Conservation (phyloP, 2,113 vertebrate species). For the Carlito syrichta region DNA sequence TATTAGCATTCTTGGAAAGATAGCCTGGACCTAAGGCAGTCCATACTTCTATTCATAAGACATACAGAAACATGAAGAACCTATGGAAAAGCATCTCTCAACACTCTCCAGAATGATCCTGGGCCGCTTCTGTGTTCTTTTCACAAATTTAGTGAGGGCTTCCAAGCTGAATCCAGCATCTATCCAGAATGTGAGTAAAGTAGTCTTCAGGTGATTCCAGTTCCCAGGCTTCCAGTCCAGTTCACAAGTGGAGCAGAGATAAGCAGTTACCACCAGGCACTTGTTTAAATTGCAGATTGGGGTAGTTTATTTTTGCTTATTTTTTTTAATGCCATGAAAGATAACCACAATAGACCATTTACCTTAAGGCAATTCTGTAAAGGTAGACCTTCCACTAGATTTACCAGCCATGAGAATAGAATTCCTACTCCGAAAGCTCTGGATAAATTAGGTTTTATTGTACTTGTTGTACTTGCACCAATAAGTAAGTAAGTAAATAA, state of each 20-base stretch:
- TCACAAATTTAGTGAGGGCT: background rate
- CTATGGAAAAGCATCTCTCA: background rate
- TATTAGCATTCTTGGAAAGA: background rate
- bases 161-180: background rate
- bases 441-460: background rate
- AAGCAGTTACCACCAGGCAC: background rate
- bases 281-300: background rate
- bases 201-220: background rate
- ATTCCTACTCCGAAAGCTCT: background rate
- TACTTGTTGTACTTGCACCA: background rate
- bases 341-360: background rate
- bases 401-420: background rate
- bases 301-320: background rate
- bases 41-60: background rate
- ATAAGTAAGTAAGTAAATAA: background rate
- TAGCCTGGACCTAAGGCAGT: background rate
- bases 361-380: background rate
- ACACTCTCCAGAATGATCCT: background rate
- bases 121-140: background rate
- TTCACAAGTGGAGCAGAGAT: background rate
- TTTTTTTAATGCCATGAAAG: too few relatives aligned
- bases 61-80: background rate
- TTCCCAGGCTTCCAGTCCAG: background rate
- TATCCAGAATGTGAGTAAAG: background rate
- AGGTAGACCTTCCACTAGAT: background rate